Evolutionary conservation across 92 coral and sea anemone species (phyloP), one percentile per base, ranked within the genome.

Genomic region (Hydrozoanthus gracilis): DNA sequence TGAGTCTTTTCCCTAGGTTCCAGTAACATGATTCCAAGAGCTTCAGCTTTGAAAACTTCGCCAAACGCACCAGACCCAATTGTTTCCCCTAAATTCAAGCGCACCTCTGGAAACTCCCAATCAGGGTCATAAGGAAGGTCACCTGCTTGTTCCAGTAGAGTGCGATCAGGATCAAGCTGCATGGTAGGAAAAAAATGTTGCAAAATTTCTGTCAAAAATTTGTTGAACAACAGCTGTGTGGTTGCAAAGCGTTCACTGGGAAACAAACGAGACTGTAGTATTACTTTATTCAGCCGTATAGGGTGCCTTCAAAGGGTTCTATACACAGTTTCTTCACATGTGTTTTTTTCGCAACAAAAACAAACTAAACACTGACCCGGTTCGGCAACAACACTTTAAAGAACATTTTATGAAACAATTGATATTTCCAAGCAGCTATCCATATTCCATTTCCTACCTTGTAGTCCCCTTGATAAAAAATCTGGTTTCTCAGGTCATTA

Each of bases 61-160:
- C 92, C 92, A 68, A 89, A 89, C 3, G 89, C 92, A 14, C 92
- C 92, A 60, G 82, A 56, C 6, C 92, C 92, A 48, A 89, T 18
- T 5, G 50, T 62, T 48, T 89, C 92, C 17, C 83, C 83, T 10
- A 86, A 44, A 18, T 61, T 78, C 46, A 89, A 54, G 27, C 83
- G 71, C 9, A 14, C 72, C 75, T 85, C 87, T 0, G 92, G 92
- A 44, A 89, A 89, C 66, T 89, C 92, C 92, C 92, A 89, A 60
- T 86, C 92, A 5, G 83, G 48, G n/a, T 89, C 92, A 62, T 89
- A 89, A 17, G 92, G 78, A 70, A 89, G 92, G 54, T 89, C 61
- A 54, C 87, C 89, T 79, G 87, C 87, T 89, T 89, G 92, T 79
- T 89, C 89, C 50, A 84, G 64, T 6, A 89, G 15, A 9, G 86